Evolutionary conservation across 1,140 invertebrate species (phyloP), one percentile per base, ranked within the genome.

Genomic region (Thrips palmi): DNA sequence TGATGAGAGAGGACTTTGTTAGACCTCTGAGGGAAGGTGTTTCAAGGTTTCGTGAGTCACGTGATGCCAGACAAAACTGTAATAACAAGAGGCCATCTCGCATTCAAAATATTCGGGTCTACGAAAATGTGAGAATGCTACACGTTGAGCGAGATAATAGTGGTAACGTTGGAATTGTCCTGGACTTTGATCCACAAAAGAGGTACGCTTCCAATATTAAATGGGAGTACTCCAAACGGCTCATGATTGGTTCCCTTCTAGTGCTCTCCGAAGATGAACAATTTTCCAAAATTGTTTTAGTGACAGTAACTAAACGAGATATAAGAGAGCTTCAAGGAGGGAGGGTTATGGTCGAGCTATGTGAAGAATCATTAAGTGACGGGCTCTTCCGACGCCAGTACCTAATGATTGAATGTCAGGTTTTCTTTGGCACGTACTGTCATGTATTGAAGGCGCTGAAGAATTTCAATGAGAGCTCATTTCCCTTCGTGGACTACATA

Each of bases 161-260:
- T n/a, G n/a, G n/a, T n/a, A n/a, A n/a, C n/a, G n/a, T n/a, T n/a
- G n/a, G n/a, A n/a, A n/a, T n/a, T n/a, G n/a, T n/a, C n/a, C n/a
- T n/a, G n/a, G n/a, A n/a, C n/a, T n/a, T n/a, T n/a, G n/a, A n/a
- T n/a, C n/a, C n/a, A n/a, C n/a, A n/a, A n/a, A n/a, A n/a, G n/a
- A n/a, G n/a, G n/a, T n/a, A n/a, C n/a, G n/a, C n/a, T n/a, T n/a
- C n/a, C n/a, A n/a, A n/a, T n/a, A n/a, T 52, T 7, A 47, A 45
- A 6, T 57, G 51, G 48, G 53, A 53, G 33, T 45, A 52, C 23
- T 60, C 62, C 0, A 70, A 71, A 49, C 56, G 71, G 33, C 65
- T 86, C 19, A 64, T 82, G 49, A 71, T 57, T 55, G 81, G 81
- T 1, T 72, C 76, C 0, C 53, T 86, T n/a, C 45, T 86, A 0